Evolutionary conservation across 2,797 vertebrate genomes (phyloP).

Genomic region (Coregonus suidteri): DNA sequence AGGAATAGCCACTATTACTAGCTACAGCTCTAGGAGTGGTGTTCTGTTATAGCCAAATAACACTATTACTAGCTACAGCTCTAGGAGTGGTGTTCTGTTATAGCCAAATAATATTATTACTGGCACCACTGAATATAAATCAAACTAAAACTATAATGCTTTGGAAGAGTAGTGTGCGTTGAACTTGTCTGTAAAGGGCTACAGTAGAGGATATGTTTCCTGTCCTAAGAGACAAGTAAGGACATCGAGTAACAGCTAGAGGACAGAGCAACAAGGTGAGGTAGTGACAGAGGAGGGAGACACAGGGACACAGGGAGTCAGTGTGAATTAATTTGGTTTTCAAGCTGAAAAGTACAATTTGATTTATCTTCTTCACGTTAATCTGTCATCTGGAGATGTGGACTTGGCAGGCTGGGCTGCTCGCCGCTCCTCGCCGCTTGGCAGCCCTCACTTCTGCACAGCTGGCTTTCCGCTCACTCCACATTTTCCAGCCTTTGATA

Average conservation of each 20-base stretch:
- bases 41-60: too few species aligned
- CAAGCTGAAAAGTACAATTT: slow-evolving; percentile 41
- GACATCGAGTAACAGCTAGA: neutral
- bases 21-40: too few species aligned
- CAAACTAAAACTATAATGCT: too few species aligned
- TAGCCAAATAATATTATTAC: too few species aligned
- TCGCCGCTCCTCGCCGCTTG: slow-evolving; percentile 39
- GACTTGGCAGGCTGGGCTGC: slow-evolving; percentile 61
- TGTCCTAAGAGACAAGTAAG: neutral
- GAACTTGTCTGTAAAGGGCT: too few species aligned
- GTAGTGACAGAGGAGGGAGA: neutral
- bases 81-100: too few species aligned
- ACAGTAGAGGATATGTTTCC: too few species aligned
- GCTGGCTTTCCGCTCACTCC: slow-evolving; percentile 59
- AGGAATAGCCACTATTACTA: too few species aligned
- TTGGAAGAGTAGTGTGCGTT: too few species aligned
- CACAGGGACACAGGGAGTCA: slow-evolving; percentile 8
- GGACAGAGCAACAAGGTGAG: neutral
- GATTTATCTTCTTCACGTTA: slow-evolving; percentile 60
- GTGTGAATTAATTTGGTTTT: slow-evolving; percentile 61
- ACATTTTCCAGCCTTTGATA: slow-evolving; percentile 71
- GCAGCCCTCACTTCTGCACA: slow-evolving; percentile 57
- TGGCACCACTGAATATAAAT: too few species aligned
- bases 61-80: too few species aligned
- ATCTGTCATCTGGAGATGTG: slow-evolving; percentile 64